Percentiles rank a stretch among this genome's conserved stretches.
Conservation (phyloP, 2,113 vertebrate species). For the Peucedramus taeniatus region DNA sequence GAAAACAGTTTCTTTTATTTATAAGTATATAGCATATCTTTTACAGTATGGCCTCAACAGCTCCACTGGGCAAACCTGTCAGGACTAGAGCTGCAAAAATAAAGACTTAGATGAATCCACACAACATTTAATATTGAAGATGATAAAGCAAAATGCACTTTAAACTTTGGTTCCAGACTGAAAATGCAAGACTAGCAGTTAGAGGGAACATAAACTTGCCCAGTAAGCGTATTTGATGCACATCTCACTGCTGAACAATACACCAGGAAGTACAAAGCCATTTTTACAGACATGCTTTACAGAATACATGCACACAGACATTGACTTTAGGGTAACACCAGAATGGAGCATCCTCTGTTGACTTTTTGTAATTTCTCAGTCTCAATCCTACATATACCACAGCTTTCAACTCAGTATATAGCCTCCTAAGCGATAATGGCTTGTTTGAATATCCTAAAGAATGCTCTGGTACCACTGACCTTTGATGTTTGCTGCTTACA, state of each 20-base stretch:
- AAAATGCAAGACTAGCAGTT: conserved; percentile 30
- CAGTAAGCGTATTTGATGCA: background rate
- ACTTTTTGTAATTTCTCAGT: background rate
- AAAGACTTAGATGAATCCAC: background rate
- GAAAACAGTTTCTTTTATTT: background rate
- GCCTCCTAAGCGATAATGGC: background rate
- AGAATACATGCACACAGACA: background rate
- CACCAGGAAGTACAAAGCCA: background rate
- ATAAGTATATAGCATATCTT: background rate
- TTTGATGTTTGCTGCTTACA: background rate
- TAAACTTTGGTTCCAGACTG: background rate
- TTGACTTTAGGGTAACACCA: background rate
- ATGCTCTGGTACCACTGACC: background rate
- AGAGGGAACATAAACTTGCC: background rate
- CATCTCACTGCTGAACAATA: background rate
- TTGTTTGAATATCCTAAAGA: background rate
- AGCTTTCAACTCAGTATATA: background rate
- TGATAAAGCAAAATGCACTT: background rate
- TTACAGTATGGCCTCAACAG: background rate
- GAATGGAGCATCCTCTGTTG: background rate
- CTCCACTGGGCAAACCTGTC: background rate
- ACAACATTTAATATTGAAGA: background rate
- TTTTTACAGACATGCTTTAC: background rate
- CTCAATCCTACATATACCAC: background rate
- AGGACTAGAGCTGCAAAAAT: background rate